These are phyloP conservation scores for Platycnemis pennipes DNA, from an alignment of 2,888 invertebrate species.

Conservation along the genomic window DNA sequence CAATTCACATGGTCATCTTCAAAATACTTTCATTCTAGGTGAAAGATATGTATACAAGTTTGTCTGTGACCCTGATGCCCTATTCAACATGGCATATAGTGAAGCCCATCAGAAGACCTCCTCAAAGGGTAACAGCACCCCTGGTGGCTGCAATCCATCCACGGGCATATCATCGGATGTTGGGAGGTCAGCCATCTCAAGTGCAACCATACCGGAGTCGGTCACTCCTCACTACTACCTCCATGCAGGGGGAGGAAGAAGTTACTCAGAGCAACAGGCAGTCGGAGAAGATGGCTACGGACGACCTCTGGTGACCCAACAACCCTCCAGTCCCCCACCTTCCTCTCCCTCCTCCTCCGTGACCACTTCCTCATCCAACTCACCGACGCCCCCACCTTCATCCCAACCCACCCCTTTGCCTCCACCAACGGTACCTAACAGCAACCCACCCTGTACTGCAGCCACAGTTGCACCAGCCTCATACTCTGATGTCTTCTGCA, in stretches of 20 bases:
- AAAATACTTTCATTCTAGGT: slow-evolving; percentile 80
- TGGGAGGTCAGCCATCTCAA: slow-evolving; percentile 10
- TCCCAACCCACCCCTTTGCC: background rate
- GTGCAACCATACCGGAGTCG: background rate
- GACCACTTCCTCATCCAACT: slow-evolving; percentile 35
- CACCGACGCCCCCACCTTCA: slow-evolving; percentile 35
- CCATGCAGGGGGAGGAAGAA: background rate
- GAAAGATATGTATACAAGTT: slow-evolving; percentile 98
- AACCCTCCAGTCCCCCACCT: slow-evolving; percentile 24
- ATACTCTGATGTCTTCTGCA: slow-evolving; percentile 66
- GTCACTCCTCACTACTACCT: slow-evolving; percentile 30
- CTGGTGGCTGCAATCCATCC: slow-evolving; percentile 29
- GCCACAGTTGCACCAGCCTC: slow-evolving; percentile 24
- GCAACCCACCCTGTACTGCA: background rate
- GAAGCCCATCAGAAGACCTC: slow-evolving; percentile 64
- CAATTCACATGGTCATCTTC: too few species aligned
- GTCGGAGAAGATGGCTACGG: slow-evolving; percentile 48
- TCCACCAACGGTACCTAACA: background rate
- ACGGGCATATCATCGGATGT: background rate
- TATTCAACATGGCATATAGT: slow-evolving; percentile 91
- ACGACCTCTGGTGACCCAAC: background rate
- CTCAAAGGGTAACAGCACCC: background rate
- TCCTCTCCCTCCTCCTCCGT: slow-evolving; percentile 55
- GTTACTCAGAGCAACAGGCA: slow-evolving; percentile 2
- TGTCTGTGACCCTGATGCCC: slow-evolving; percentile 95